phyloP scores from a whole-genome alignment of 2,888 invertebrate genomes.

The Ceratothoa steindachneri region DNA sequence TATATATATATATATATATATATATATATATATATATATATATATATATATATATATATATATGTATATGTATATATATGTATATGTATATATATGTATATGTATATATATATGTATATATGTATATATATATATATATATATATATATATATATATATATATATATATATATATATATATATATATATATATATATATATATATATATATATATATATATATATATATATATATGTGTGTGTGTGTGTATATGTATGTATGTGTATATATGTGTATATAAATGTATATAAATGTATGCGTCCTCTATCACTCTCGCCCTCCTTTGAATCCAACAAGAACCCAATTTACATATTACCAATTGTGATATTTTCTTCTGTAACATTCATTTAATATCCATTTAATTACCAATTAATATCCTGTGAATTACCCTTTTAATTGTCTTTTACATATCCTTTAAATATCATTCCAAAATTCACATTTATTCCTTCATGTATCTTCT shows the following conservation, averaged over 20 bases:
- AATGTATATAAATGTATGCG: no score
- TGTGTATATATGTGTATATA: neutral
- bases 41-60: constrained; percentile 24
- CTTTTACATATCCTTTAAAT: no score
- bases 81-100: constrained; percentile 22
- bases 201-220: constrained; percentile 22
- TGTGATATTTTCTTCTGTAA: no score
- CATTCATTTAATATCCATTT: no score
- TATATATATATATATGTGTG: constrained; percentile 16
- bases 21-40: constrained; percentile 22
- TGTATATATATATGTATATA: constrained; percentile 15
- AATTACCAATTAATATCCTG: no score
- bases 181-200: constrained; percentile 22
- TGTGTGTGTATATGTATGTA: neutral
- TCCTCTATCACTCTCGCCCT: no score
- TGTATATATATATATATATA: constrained; percentile 20
- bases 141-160: constrained; percentile 13
- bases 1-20: constrained; percentile 20
- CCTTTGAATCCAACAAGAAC: no score
- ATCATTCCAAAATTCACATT: no score
- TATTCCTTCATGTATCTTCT: no score
- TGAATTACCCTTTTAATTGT: no score
- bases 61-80: constrained; percentile 19
- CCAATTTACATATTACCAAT: no score
- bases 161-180: constrained; percentile 15